Conservation (phyloP, 2,888 invertebrate species). For the Tillus elongatus region DNA sequence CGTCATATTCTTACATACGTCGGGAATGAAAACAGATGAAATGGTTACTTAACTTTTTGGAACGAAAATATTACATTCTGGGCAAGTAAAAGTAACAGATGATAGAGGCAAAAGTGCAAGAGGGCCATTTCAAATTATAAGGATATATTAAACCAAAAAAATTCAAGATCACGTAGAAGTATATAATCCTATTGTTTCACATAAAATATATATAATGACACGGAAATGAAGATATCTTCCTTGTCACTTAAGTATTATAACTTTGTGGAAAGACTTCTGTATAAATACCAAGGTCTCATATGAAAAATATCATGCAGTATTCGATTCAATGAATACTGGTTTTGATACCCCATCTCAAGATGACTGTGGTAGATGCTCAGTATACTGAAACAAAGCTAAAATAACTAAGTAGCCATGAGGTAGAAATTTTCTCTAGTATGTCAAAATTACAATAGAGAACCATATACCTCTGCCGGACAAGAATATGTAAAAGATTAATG, state of each 20-base stretch:
- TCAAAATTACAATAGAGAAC: not conserved
- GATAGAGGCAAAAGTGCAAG: constrained; percentile 2
- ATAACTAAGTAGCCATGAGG: not conserved
- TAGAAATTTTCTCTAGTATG: not conserved
- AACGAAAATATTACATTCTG: not conserved
- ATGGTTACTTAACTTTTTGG: not conserved
- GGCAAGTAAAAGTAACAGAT: constrained; percentile 2
- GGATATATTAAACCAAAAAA: not conserved
- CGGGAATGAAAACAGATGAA: constrained; percentile 2
- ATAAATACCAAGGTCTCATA: not conserved
- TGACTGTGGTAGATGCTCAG: constrained; percentile 2
- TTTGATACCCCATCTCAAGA: constrained; percentile 4
- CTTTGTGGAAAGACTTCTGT: constrained; percentile 2
- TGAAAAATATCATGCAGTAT: not conserved
- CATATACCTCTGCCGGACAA: constrained; percentile 2
- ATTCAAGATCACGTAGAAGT: not conserved
- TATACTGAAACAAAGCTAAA: not conserved
- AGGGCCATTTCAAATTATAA: not conserved
- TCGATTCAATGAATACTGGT: constrained; percentile 2
- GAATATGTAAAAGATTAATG: constrained; percentile 1
- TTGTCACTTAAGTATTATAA: not conserved
- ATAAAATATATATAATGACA: not conserved
- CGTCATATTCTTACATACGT: constrained; percentile 1
- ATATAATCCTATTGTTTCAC: constrained; percentile 3
- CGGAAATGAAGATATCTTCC: not conserved